These are phyloP conservation scores for Sciurus carolinensis DNA, from an alignment of 2,797 vertebrate species.

Conservation along the genomic window DNA sequence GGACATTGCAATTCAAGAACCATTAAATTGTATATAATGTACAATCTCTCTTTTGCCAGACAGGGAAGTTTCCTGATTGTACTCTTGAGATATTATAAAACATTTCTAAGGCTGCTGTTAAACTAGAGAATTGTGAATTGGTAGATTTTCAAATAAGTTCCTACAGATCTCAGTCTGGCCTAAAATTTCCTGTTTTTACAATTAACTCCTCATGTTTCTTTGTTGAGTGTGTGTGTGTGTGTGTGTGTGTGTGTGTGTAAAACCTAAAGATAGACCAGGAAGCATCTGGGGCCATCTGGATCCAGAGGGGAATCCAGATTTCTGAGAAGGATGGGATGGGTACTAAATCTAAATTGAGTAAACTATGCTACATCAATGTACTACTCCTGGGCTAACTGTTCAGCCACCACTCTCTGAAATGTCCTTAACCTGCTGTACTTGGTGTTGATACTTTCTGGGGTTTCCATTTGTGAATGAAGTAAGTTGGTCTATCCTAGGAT, in stretches of 20 bases:
- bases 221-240: slow-evolving; percentile 52
- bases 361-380: slow-evolving; percentile 33
- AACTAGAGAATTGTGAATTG: slow-evolving; percentile 82
- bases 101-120: slow-evolving; percentile 85
- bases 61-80: slow-evolving; percentile 69
- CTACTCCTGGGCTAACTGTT: slow-evolving; percentile 24
- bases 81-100: slow-evolving; percentile 87
- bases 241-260: slow-evolving; percentile 43
- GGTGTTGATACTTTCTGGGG: background rate
- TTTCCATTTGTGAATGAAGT: slow-evolving; percentile 49
- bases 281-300: slow-evolving; percentile 76
- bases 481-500: slow-evolving; percentile 34
- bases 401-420: slow-evolving; percentile 37
- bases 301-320: slow-evolving; percentile 77
- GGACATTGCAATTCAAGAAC: slow-evolving; percentile 68
- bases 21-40: slow-evolving; percentile 71
- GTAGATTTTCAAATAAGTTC: slow-evolving; percentile 84
- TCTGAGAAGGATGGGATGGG: slow-evolving; percentile 50
- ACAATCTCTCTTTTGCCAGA: slow-evolving; percentile 78
- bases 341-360: slow-evolving; percentile 66
- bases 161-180: slow-evolving; percentile 82
- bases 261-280: slow-evolving; percentile 81
- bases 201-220: slow-evolving; percentile 86
- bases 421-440: slow-evolving; percentile 32
- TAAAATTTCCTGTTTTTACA: slow-evolving; percentile 85